Percentiles rank a stretch among this genome's conserved stretches.
phyloP scores from a whole-genome alignment of 2,113 vertebrate species.

The Podiceps cristatus region DNA sequence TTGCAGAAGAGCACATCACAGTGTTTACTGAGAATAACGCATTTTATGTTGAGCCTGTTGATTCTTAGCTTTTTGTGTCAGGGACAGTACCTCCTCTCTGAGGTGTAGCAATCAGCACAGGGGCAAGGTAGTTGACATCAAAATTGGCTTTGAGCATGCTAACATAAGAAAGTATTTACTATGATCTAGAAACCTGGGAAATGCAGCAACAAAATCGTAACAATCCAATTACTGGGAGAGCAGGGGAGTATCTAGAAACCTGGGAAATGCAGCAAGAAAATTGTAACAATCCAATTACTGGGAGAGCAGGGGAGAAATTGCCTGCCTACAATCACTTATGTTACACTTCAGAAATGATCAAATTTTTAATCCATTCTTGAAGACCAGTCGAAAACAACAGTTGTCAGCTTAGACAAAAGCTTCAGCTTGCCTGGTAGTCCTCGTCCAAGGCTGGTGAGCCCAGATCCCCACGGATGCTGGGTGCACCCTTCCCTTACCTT shows the following conservation, averaged over 20 bases:
- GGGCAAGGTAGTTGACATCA: not conserved
- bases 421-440: not conserved
- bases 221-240: not conserved
- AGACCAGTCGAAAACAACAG: not conserved
- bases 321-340: not conserved
- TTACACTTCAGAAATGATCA: not conserved
- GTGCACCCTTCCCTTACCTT: not conserved
- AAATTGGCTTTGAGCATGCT: not conserved
- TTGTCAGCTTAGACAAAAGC: not conserved
- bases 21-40: not conserved
- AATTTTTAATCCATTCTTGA: not conserved
- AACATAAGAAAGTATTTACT: not conserved
- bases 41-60: not conserved
- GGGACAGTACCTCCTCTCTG: not conserved
- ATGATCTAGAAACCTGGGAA: not conserved
- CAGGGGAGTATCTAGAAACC: too few species aligned
- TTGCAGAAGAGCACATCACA: not conserved
- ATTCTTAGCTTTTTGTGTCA: accelerated
- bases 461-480: accelerated
- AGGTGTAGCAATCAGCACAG: not conserved
- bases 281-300: not conserved
- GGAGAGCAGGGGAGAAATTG: not conserved
- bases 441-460: not conserved
- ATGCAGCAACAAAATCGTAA: not conserved
- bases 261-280: not conserved